Evolutionary conservation across 2,113 vertebrate species (phyloP).

Genomic region (Centrocercus urophasianus): DNA sequence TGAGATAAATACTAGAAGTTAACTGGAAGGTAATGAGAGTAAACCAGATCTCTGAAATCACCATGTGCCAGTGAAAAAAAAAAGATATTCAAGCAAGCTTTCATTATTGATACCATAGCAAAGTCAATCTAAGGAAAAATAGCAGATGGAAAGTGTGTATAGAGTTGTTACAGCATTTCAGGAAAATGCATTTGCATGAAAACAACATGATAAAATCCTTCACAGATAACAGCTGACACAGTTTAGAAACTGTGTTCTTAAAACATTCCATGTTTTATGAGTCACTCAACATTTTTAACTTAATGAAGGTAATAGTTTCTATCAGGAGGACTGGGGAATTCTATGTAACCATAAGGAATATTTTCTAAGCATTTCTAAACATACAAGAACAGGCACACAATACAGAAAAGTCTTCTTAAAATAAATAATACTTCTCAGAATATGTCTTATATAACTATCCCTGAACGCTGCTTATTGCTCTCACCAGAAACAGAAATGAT

Average conservation of each 20-base stretch:
- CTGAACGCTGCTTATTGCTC: not conserved
- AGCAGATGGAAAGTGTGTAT: not conserved
- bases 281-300: not conserved
- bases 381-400: not conserved
- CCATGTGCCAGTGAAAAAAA: not conserved
- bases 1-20: not conserved
- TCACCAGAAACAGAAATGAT: not conserved
- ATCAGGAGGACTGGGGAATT: not conserved
- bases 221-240: not conserved
- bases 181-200: not conserved
- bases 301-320: not conserved
- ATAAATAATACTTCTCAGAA: not conserved
- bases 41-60: not conserved
- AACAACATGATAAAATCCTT: not conserved
- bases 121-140: not conserved
- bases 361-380: not conserved
- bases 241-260: not conserved
- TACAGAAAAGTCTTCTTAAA: not conserved
- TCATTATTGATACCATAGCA: not conserved
- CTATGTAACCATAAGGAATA: not conserved
- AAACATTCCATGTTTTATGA: not conserved
- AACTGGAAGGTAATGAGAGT: not conserved
- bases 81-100: not conserved
- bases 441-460: not conserved
- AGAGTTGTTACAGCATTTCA: not conserved